phyloP scores from a whole-genome alignment of 2,888 invertebrate genomes.

The Chelonus formosanus region DNA sequence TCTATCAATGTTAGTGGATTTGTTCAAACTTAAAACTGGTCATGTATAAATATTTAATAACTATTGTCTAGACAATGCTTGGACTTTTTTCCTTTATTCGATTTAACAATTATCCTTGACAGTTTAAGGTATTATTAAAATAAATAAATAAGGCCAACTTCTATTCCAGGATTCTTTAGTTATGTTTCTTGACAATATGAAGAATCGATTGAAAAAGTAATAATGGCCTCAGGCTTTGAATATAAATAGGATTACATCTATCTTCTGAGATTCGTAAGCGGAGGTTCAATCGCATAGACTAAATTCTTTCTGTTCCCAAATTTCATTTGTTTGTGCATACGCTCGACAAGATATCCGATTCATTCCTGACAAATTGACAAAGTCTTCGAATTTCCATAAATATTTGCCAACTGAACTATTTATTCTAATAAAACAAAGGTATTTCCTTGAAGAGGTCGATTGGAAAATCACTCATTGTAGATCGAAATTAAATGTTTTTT shows the following conservation, averaged over 20 bases:
- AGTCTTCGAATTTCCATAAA: too few relatives aligned
- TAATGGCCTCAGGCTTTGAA: conserved; percentile 14
- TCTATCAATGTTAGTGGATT: not conserved
- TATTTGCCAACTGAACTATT: too few relatives aligned
- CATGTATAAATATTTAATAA: too few relatives aligned
- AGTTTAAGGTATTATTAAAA: conserved; percentile 4
- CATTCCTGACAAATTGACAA: conserved; percentile 19
- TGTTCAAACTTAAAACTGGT: not conserved
- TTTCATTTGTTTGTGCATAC: conserved; percentile 38
- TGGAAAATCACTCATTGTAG: too few relatives aligned
- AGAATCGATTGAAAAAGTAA: conserved; percentile 14
- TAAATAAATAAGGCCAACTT: conserved; percentile 8
- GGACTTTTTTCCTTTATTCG: not conserved
- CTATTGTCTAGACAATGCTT: not conserved
- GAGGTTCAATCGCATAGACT: conserved; percentile 19
- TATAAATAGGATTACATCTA: conserved; percentile 20
- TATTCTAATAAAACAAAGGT: not conserved
- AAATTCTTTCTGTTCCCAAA: conserved; percentile 27
- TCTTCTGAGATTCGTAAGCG: conserved; percentile 10
- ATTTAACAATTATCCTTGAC: conserved; percentile 1
- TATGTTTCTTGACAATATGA: not conserved
- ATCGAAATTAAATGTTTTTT: too few relatives aligned
- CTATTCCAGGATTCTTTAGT: not conserved
- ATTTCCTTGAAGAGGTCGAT: too few relatives aligned
- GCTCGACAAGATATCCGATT: conserved; percentile 34